Percentiles rank a stretch among this genome's conserved stretches.
phyloP scores from a whole-genome alignment of 2,113 vertebrate genomes.

The Labeo rohita region DNA sequence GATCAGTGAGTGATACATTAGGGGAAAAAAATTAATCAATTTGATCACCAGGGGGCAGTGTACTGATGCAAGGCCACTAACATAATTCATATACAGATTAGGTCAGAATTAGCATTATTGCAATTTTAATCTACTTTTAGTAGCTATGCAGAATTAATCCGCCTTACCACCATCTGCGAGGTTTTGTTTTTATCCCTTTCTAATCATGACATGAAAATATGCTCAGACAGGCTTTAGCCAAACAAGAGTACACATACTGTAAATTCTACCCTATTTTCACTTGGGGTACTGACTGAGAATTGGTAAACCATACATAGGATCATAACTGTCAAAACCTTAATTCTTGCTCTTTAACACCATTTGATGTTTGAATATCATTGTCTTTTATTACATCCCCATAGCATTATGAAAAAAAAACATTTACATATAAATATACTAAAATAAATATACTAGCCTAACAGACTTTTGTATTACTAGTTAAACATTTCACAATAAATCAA shows the following conservation, averaged over 20 bases:
- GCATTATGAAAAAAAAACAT: background rate
- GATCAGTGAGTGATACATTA: background rate
- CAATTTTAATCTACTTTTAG: conserved; percentile 10
- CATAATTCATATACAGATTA: conserved; percentile 39
- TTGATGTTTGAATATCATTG: background rate
- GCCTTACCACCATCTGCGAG: background rate
- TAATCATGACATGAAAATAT: conserved; percentile 26
- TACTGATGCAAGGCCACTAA: background rate
- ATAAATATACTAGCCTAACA: background rate
- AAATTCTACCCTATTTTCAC: background rate
- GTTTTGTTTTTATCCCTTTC: conserved; percentile 10
- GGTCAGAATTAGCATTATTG: conserved; percentile 31
- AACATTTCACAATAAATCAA: background rate
- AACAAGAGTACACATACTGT: conserved; percentile 2
- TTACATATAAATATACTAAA: background rate
- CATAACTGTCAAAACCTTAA: background rate
- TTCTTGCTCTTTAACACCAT: background rate
- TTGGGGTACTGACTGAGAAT: background rate
- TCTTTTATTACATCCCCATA: background rate
- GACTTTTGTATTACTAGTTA: background rate
- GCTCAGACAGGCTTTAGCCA: conserved; percentile 10
- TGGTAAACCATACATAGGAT: background rate
- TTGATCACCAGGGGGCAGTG: conserved; percentile 18
- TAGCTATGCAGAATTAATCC: conserved; percentile 27
- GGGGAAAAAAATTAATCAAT: background rate